Base-by-base conservation (phyloP, 1,140 invertebrate genomes). In the Cylas formicarius region DNA sequence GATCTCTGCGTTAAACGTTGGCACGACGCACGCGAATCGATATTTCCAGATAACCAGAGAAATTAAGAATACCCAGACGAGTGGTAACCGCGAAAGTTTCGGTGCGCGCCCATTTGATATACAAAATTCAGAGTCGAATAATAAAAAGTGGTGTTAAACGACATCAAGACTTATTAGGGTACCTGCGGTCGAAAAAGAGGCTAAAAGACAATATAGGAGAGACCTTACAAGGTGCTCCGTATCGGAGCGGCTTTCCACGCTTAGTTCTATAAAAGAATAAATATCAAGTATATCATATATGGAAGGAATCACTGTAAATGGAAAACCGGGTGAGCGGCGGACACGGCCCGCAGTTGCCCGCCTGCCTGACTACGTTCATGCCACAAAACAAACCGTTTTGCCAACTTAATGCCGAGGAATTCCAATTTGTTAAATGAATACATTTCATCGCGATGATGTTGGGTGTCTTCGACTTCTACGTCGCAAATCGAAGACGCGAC, bases 211-310 rank as follows among this genome's bases (percentile, higher is more conserved):
- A 41, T 58, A 57, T 57, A 57, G 58, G 53, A 43, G 48, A 54
- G 59, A 61, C 63, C 60, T 63, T 60, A 62, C 60, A 63, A 65
- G 61, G 63, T 58, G 52, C 58, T 55, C 52, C 23, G 48, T n/a
- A 38, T 61, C 60, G 47, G 59, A 63, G 62, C 56, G 60, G 53
- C 47, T 52, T 60, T 60, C 58, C 60, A 58, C 56, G 50, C 56
- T 55, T 50, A 53, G 50, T 61, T 53, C 58, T 63, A 62, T 61
- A 61, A 60, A 60, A 63, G 61, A 66, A 66, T 66, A 66, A 66
- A 63, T 61, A 66, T 64, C 62, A 60, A 66, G 61, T 65, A 66
- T 62, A 66, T 64, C 63, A 65, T 66, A 64, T 66, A 66, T 66
- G 63, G 62, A 52, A 57, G 61, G 60, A 65, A 65, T 66, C 63